Evolutionary conservation across 30 jellyfish, hydroid and myxozoan genomes (phyloP), one percentile per base, ranked within the genome.

Genomic region (Pelagia noctiluca): DNA sequence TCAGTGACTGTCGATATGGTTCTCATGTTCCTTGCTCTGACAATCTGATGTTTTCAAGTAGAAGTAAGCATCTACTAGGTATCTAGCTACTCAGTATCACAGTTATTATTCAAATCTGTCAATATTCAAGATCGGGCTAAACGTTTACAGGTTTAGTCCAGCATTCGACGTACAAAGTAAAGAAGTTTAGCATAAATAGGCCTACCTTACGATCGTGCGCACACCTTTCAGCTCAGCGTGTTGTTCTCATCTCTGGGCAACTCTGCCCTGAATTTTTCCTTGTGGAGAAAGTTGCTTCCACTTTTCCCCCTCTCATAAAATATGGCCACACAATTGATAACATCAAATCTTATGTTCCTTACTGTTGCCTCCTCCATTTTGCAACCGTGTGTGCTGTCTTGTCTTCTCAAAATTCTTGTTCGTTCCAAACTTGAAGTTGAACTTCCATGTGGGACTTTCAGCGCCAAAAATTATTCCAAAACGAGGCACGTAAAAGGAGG

Each of bases 391-490:
- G n/a, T n/a, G n/a, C n/a, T 42, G 57, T 16, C 57, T 42, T 16
- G 8, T 42, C 57, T 42, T 42, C 57, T 42, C 57, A 42, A 8
- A 5, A 42, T 42, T 42, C 8, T 42, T 42, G 57, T 16, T 42
- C 57, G 16, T 16, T 42, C n/a, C n/a, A n/a, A n/a, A n/a, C n/a
- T 5, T 42, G 8, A 42, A 5, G 8, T 8, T 42, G 12, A 42
- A 5, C 16, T 42, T 16, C 57, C 57, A 42, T 42, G 57, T n/a
- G n/a, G n/a, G n/a, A n/a, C n/a, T 42, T 42, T 42, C 16, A 5
- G 57, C 57, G 57, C 16, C 57, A 42, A 42, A 42, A 42, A 42
- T n/a, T n/a, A 42, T 42, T 42, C 57, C 57, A 42, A 42, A 42
- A 8, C 57, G 57, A 42, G 57, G 57, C 57, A 42, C 57, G 57